Evolutionary conservation across 2,113 vertebrate species (phyloP), one percentile per base, ranked within the genome.

Genomic region (Ahaetulla prasina): DNA sequence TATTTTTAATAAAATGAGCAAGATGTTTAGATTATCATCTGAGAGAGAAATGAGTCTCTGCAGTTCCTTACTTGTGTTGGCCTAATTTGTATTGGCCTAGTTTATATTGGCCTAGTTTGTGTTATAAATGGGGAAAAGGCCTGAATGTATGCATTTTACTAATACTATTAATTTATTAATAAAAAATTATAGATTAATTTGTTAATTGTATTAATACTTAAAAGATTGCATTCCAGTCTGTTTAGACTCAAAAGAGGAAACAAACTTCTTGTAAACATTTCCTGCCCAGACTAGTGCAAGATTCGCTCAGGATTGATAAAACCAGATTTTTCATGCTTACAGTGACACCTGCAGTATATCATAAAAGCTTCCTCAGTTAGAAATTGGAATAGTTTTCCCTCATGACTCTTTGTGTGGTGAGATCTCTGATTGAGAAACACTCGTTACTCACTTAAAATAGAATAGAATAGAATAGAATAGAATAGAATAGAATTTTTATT

Each of bases 331-430:
- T 52, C 57, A 92, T 88, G 86, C 60, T 39, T 88, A 88, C 49
- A 88, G 91, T 88, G 86, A 92, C 91, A 88, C 85, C 91, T 92
- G 57, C 85, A 92, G 86, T 63, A 88, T 74, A 39, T 80, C n/a
- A 54, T 53, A 20, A 57, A 53, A 92, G 47, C 85, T 18, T 22
- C 3, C 85, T 45, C 43, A 43, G 18, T 25, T 39, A 10, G 47
- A 50, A 68, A 25, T 53, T 68, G 30, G 47, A 9, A n/a, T 74
- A 35, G 47, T 22, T 80, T 92, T 88, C 30, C 18, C 49, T 45
- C 20, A 50, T 45, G 49, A 11, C 80, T 4, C 4, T 88, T 25
- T 23, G 55, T 53, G 43, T 35, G 16, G 25, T 5, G 9, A 4
- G 7, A 5, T 43, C 47, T 54, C 57, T 87, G 45, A 25, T 47